A percentile compares a stretch with the other conserved stretches of the same genome.
Conservation (phyloP, 2,888 invertebrate genomes). For the Trachelus stipa region DNA sequence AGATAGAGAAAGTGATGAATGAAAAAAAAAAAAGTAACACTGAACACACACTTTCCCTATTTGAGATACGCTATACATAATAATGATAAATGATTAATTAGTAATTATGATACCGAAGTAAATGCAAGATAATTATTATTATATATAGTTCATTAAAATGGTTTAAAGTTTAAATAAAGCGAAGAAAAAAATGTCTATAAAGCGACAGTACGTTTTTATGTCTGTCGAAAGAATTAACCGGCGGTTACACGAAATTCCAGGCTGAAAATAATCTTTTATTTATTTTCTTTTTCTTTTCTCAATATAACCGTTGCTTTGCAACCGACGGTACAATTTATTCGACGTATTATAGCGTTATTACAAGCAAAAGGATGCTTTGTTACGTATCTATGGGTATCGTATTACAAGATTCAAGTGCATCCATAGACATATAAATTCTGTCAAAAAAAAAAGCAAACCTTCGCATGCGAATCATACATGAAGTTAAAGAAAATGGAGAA, state of each 20-base stretch:
- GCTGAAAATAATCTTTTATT: conserved; percentile 4
- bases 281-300: no score
- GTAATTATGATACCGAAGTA: conserved; percentile 27
- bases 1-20: conserved; percentile 33
- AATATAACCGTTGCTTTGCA: no score
- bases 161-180: conserved; percentile 61
- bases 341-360: conserved; percentile 12
- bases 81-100: conserved; percentile 58
- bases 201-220: conserved; percentile 49
- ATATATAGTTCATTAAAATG: conserved; percentile 37
- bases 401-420: conserved; percentile 17
- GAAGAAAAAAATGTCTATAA: conserved; percentile 39
- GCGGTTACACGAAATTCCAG: conserved; percentile 21
- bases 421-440: conserved; percentile 9
- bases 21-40: conserved; percentile 14
- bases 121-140: conserved; percentile 26
- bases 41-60: conserved; percentile 42
- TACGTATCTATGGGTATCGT: conserved; percentile 18
- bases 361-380: conserved; percentile 21
- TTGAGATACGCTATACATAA: conserved; percentile 60
- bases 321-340: no score
- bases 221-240: conserved; percentile 28
- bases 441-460: conserved; percentile 12
- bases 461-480: conserved; percentile 21
- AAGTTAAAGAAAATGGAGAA: conserved; percentile 13